Base-by-base conservation (phyloP, 2,797 vertebrate species). In the Sebastes cheni region DNA sequence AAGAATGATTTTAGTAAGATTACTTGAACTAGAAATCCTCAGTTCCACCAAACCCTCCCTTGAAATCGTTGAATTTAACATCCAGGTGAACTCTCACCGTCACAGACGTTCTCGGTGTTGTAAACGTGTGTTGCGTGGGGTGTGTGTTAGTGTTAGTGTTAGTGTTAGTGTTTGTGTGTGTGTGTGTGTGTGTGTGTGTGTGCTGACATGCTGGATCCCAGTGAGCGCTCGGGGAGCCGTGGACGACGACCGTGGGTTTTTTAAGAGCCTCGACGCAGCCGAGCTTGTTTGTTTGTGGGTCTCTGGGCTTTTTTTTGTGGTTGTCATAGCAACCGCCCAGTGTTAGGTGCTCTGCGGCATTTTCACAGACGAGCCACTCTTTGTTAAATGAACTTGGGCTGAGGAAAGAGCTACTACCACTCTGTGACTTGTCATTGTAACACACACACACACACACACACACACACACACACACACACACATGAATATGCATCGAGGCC, bases 281-380 rank as follows among this genome's bases (percentile, higher is more conserved):
- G 12, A 81, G 79, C 90, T 86, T 86, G 89, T 93, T 92, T 90
- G 90, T 91, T 93, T 92, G 92, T 64, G 65, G 80, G 84, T 91
- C 80, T 91, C 79, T 34, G 39, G 84, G 88, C 84, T 80, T 86
- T 42, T 42, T 42, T 42, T 73, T 80, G 72, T 52, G 77, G 93
- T 95, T 87, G 91, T 39, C 88, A 87, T 86, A 61, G 91, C 72
- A 88, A 94, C 92, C 58, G 0, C 32, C 69, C 75, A 67, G 88
- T 61, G 85, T 88, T 72, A 8, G 87, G 77, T 60, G 77, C 86
- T 86, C 91, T 92, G 88, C 82, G 46, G 89, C 86, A 89, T 91
- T 93, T 90, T 85, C 87, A 81, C 86, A 78, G 84, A 80, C n/a
- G 76, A 88, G 76, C 42, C 68, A 0, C 67, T 80, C 72, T 87